Evolutionary conservation across 2,113 vertebrate species (phyloP).

Genomic region (Hemichromis elongatus): DNA sequence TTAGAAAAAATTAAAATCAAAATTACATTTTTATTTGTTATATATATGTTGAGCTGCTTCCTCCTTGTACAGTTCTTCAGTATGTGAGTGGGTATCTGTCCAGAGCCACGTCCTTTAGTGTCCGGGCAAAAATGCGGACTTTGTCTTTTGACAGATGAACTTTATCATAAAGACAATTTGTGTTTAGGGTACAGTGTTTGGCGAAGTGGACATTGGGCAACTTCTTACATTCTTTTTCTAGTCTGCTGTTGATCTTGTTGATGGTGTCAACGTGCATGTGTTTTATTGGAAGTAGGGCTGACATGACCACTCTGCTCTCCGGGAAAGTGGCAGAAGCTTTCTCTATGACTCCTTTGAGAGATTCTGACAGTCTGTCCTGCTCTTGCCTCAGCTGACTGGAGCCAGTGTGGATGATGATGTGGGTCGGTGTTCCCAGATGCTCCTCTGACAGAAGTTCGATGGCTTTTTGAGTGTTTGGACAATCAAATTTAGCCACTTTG

Average conservation of each 20-base stretch:
- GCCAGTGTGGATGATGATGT: not conserved
- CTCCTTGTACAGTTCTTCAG: not conserved
- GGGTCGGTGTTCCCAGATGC: not conserved
- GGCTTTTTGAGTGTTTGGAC: not conserved
- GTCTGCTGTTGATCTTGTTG: not conserved
- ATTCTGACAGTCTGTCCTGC: not conserved
- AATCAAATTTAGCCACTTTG: not conserved
- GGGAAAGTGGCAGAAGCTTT: not conserved
- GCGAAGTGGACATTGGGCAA: rapidly evolving
- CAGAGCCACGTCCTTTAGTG: not conserved
- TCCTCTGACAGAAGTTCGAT: not conserved
- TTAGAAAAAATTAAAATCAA: not conserved
- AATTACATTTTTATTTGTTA: rapidly evolving
- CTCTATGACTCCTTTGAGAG: not conserved
- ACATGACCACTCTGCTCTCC: not conserved
- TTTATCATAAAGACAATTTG: not conserved
- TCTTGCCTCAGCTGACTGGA: not conserved
- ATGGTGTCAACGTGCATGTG: not conserved
- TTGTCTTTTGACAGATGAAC: not conserved
- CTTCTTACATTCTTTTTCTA: not conserved
- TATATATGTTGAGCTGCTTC: not conserved
- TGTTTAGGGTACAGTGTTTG: not conserved
- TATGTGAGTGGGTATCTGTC: not conserved
- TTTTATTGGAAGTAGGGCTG: not conserved
- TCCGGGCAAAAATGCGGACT: not conserved